Conservation (phyloP, 2,113 vertebrate genomes). For the Centrocercus urophasianus region DNA sequence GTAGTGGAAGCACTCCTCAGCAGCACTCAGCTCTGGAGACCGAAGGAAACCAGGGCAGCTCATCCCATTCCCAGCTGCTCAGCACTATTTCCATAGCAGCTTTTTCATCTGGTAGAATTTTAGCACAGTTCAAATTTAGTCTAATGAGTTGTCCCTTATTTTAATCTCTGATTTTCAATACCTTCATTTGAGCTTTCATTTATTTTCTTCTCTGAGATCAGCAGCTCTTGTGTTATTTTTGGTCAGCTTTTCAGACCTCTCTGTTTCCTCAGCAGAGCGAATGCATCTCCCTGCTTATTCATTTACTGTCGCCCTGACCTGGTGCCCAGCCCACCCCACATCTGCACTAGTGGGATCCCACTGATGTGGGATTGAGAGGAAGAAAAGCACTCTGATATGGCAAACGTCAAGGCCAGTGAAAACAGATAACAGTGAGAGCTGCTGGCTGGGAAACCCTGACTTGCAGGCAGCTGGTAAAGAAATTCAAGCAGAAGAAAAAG, state of each 20-base stretch:
- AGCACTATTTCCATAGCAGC: slow-evolving; percentile 48
- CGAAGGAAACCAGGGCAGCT: slow-evolving; percentile 55
- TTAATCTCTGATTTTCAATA: slow-evolving; percentile 44
- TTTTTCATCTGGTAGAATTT: slow-evolving; percentile 46
- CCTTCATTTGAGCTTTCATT: slow-evolving; percentile 14
- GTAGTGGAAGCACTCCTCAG: not conserved
- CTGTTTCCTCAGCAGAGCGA: not conserved
- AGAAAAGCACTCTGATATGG: slow-evolving; percentile 46
- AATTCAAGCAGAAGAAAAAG: slow-evolving; percentile 50
- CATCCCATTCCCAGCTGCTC: slow-evolving; percentile 53
- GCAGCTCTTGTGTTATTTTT: slow-evolving; percentile 36
- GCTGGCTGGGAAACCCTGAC: slow-evolving; percentile 58
- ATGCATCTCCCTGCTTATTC: not conserved
- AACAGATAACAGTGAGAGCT: slow-evolving; percentile 56
- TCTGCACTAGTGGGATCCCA: not conserved
- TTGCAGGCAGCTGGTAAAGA: slow-evolving; percentile 54
- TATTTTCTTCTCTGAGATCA: slow-evolving; percentile 45
- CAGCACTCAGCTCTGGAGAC: slow-evolving; percentile 18
- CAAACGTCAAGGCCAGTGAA: slow-evolving; percentile 53
- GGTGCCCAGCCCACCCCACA: not conserved
- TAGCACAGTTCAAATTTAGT: slow-evolving; percentile 48
- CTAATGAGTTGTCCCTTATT: slow-evolving; percentile 60
- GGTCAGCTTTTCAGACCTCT: not conserved
- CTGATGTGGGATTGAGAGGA: not conserved
- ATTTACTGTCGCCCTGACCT: not conserved